phyloP scores from a whole-genome alignment of 2,113 vertebrate genomes.

The Bujurquina vittata region DNA sequence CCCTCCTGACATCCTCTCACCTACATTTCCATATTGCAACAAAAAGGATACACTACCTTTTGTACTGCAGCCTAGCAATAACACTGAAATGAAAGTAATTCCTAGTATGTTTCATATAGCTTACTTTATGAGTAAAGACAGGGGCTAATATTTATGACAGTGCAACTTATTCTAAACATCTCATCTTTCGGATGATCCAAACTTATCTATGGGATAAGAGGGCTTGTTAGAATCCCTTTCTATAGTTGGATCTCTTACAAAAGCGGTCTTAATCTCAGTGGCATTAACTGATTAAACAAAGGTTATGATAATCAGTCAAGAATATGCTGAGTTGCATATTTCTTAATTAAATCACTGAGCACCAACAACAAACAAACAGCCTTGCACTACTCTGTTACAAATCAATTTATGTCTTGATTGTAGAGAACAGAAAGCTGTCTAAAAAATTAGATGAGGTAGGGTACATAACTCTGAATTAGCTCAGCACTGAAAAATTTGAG shows the following conservation, averaged over 20 bases:
- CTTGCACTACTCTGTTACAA: background rate
- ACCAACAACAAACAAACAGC: conserved; percentile 21
- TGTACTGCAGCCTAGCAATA: background rate
- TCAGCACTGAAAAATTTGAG: conserved; percentile 24
- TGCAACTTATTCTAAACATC: too few relatives aligned
- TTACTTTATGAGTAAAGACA: background rate
- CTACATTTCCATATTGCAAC: background rate
- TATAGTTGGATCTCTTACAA: background rate
- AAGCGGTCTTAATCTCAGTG: background rate
- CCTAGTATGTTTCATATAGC: background rate
- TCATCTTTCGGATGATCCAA: too few relatives aligned
- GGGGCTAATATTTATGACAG: background rate
- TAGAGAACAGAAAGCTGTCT: background rate
- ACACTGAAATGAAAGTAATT: background rate
- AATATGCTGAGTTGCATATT: conserved; percentile 13
- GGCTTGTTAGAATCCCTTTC: too few relatives aligned
- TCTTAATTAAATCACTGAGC: conserved; percentile 30
- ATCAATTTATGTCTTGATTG: background rate
- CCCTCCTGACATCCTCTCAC: background rate
- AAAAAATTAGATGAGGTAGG: background rate
- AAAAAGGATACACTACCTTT: background rate
- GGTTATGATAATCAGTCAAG: conserved; percentile 11
- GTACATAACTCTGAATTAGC: conserved; percentile 11
- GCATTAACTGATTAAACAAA: background rate
- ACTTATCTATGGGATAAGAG: too few relatives aligned